Evolutionary conservation across 1,140 invertebrate species (phyloP).

Genomic region (Philopotamus ludificatus): DNA sequence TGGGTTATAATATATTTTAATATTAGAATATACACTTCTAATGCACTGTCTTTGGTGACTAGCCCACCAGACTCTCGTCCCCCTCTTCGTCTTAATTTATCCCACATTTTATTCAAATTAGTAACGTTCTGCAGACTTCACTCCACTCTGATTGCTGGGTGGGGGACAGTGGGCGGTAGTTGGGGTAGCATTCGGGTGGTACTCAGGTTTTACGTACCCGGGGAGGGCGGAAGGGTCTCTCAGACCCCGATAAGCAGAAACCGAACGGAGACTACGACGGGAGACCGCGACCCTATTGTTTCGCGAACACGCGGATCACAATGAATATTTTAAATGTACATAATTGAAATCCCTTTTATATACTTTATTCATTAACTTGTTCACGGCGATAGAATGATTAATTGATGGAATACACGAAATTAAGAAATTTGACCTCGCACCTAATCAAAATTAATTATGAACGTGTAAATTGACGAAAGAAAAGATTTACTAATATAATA

Average conservation of each 20-base stretch:
- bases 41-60: too few relatives aligned
- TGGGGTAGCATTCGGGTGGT: too few relatives aligned
- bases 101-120: slow-evolving; percentile 43
- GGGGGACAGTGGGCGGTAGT: slow-evolving; percentile 17
- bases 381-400: too few relatives aligned
- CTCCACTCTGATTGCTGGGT: slow-evolving; percentile 38
- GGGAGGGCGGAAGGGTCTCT: slow-evolving; percentile 21
- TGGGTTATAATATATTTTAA: too few relatives aligned
- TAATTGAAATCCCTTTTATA: too few relatives aligned
- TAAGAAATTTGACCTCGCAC: too few relatives aligned
- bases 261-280: not conserved
- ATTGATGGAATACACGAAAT: too few relatives aligned
- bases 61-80: not conserved
- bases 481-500: too few relatives aligned
- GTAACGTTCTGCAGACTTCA: slow-evolving; percentile 42
- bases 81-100: slow-evolving; percentile 39
- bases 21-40: too few relatives aligned
- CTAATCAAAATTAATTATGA: too few relatives aligned
- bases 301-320: not conserved
- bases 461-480: too few relatives aligned
- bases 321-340: slow-evolving; percentile 32
- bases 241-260: slow-evolving; percentile 33
- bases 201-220: not conserved
- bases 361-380: too few relatives aligned
- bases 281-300: slow-evolving; percentile 19